Evolutionary conservation across 2,888 invertebrate genomes (phyloP).

Genomic region (Mycalesis mineus): DNA sequence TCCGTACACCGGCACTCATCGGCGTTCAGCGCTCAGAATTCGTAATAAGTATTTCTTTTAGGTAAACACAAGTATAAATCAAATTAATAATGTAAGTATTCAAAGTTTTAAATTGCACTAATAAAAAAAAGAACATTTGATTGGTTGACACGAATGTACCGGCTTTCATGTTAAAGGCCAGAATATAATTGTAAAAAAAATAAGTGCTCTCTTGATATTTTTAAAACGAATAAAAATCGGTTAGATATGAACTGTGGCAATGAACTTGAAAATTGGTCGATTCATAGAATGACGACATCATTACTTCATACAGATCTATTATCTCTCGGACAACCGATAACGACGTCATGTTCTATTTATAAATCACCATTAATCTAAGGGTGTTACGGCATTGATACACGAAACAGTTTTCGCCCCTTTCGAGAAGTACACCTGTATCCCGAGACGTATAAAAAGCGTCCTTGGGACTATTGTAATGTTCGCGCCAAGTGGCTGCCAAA

Average conservation of each 20-base stretch:
- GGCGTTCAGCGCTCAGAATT: no score
- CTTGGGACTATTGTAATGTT: slow-evolving; percentile 68
- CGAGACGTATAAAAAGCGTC: slow-evolving; percentile 66
- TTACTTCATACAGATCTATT: not conserved
- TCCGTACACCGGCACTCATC: no score
- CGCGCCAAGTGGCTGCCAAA: slow-evolving; percentile 74
- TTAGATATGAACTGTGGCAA: not conserved
- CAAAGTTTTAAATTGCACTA: no score
- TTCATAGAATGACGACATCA: not conserved
- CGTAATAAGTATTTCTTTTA: no score
- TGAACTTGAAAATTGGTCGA: not conserved
- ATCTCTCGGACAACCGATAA: slow-evolving; percentile 38
- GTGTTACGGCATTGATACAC: slow-evolving; percentile 31
- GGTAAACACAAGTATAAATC: no score
- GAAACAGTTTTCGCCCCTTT: slow-evolving; percentile 49
- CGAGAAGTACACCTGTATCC: slow-evolving; percentile 64
- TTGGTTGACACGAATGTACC: no score
- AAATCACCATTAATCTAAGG: slow-evolving; percentile 21
- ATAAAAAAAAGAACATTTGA: no score
- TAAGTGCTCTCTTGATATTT: no score
- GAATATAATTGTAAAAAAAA: no score
- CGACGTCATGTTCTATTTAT: slow-evolving; percentile 40
- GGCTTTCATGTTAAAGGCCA: no score
- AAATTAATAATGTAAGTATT: no score
- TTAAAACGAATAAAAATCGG: not conserved